Conservation (phyloP, 2,888 invertebrate species). For the Cryptus viduatorius region DNA sequence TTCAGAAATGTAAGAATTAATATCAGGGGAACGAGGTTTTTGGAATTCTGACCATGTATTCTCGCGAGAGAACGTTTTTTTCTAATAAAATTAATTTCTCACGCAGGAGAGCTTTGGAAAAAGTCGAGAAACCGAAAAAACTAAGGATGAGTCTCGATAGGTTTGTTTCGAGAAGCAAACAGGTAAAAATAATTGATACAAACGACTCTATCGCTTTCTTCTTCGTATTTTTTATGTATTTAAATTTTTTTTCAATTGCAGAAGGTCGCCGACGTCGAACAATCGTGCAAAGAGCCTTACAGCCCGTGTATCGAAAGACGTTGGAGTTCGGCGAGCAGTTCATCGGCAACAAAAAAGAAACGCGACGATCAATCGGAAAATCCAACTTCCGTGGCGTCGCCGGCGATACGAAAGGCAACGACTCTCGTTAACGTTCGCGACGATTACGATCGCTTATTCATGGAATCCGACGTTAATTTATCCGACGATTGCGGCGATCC, state of each 20-base stretch:
- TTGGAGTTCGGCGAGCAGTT: conserved; percentile 86
- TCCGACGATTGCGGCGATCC: conserved; percentile 79
- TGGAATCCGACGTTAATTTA: conserved; percentile 81
- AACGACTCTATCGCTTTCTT: no score
- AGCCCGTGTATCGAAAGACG: conserved; percentile 85
- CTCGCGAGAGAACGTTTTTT: background rate
- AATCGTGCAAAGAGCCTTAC: conserved; percentile 71
- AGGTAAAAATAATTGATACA: conserved; percentile 63
- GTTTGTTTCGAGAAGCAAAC: conserved; percentile 79
- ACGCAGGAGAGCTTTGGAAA: conserved; percentile 76
- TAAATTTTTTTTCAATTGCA: conserved; percentile 65
- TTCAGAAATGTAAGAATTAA: conserved; percentile 76
- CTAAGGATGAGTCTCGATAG: conserved; percentile 81
- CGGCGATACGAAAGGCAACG: conserved; percentile 71
- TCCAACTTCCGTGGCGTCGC: conserved; percentile 71
- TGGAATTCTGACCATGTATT: conserved; percentile 22
- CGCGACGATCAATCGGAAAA: conserved; percentile 71
- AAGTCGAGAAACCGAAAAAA: conserved; percentile 80
- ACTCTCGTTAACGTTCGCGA: conserved; percentile 70
- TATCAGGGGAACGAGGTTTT: conserved; percentile 44
- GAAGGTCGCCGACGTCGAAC: conserved; percentile 72
- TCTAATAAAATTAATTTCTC: conserved; percentile 23
- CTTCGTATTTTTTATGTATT: no score
- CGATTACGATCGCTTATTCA: conserved; percentile 78
- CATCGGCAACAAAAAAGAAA: conserved; percentile 79